Evolutionary conservation across 2,888 invertebrate species (phyloP).

Genomic region (Mesochorus sp.): DNA sequence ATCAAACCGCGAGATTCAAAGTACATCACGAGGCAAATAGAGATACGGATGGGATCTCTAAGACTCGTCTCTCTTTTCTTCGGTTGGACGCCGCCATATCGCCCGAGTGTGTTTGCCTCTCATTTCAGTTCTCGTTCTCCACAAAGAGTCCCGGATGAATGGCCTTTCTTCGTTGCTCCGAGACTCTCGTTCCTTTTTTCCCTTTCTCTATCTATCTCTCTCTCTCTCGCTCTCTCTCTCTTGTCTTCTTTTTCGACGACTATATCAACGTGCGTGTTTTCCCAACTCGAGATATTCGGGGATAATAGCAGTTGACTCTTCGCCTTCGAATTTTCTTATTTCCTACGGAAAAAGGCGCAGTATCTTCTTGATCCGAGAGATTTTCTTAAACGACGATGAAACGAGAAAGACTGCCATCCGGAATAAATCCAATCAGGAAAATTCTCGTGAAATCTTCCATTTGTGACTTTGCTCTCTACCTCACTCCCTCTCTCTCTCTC

Average conservation of each 20-base stretch:
- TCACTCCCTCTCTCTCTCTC: background rate
- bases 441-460: background rate
- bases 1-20: slow-evolving; percentile 80
- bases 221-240: background rate
- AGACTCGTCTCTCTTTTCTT: background rate
- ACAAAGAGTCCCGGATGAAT: slow-evolving; percentile 77
- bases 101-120: slow-evolving; percentile 78
- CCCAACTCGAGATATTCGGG: slow-evolving; percentile 34
- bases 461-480: too few relatives aligned
- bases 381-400: slow-evolving; percentile 11
- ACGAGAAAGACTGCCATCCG: background rate
- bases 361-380: slow-evolving; percentile 38
- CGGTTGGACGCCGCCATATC: slow-evolving; percentile 16
- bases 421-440: slow-evolving; percentile 52
- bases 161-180: slow-evolving; percentile 58
- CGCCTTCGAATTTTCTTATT: background rate
- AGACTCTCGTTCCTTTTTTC: slow-evolving; percentile 26
- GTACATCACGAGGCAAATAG: slow-evolving; percentile 76
- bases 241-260: slow-evolving; percentile 9
- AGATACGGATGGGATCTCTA: slow-evolving; percentile 69
- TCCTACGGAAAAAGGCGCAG: background rate
- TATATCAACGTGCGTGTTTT: slow-evolving; percentile 4
- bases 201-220: background rate
- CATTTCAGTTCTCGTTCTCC: slow-evolving; percentile 70
- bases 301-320: slow-evolving; percentile 37